Base-by-base conservation (phyloP, 35 echinoderm and acorn worm genomes). In the Heliocidaris tuberculata region DNA sequence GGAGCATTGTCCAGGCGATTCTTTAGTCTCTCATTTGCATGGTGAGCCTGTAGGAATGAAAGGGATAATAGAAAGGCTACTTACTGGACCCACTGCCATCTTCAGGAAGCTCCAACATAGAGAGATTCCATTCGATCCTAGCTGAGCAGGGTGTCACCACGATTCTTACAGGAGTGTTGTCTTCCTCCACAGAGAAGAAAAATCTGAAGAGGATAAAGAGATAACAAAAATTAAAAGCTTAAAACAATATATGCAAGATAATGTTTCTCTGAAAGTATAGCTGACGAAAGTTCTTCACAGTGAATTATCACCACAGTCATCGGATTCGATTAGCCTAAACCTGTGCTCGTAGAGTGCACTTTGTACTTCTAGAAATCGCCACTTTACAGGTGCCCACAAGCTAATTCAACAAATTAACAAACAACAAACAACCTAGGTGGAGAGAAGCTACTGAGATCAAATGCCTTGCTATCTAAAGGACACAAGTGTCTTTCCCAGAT, bases 61-160 rank as follows among this genome's bases (percentile, higher is more conserved):
- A 42, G 3, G 35, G 35, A 1, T 42, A 42, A 42, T 7, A 24
- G 47, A 27, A 93, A 24, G 50, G 11, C 50, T 59, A 97, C 98
- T 88, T 94, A 99, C 98, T 97, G 90, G 98, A 97, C 27, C 97
- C 98, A 54, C 98, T 99, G 7, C 98, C 98, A 92, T 99, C 98
- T 86, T 97, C 98, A 9, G 97, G 98, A 27, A 95, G 88, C 47
- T 99, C 98, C 52, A 95, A 86, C 47, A 99, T 85, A 31, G 94
- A 95, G 60, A 99, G 60, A 15, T 95, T 94, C 98, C 98, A 99
- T 54, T 97, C 60, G 7, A 99, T 88, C 21, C 60, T 85, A 1
- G 92, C 95, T 9, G 97, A 92, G 59, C 98, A 99, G 13, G 98
- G 98, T 32, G 97, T 99, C 50, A 99, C 96, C 90, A 95, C 94